Evolutionary conservation across 2,888 invertebrate species (phyloP), one percentile per base, ranked within the genome.

Genomic region (Seira musarum): DNA sequence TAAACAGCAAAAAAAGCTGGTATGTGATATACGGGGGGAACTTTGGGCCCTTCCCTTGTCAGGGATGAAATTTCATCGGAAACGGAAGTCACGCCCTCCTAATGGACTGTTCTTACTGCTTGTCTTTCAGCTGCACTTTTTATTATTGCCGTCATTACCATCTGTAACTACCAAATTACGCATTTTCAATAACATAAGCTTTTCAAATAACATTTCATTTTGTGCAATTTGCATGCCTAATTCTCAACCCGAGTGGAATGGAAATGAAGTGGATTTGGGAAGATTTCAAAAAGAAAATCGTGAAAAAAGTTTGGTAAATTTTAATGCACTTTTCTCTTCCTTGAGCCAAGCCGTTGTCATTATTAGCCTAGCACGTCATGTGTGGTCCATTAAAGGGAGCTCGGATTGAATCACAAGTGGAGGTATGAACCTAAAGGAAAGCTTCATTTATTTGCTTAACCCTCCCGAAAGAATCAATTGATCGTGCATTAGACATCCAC

Each of bases 331-430:
- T 61, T 21, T 13, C 61, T 19, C 61, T 21, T 66, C 60, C 66
- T 1, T n/a, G n/a, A 30, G 30, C 30, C n/a, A n/a, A n/a, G n/a
- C n/a, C n/a, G n/a, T n/a, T n/a, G n/a, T n/a, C 30, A 30, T 30
- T 30, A 30, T 30, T 30, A 30, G 30, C 3, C 30, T 30, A 30
- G 3, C 30, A 30, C 30, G 30, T 67, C 61, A 49, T 78, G 77
- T 78, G 77, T 78, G 77, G 77, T 78, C 77, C 71, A 78, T 78
- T 78, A 78, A 71, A 24, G 35, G 17, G 61, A 35, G 17, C 21
- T 21, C 66, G 70, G 77, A 78, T 78, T 76, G 77, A 78, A 78
- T 78, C 66, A 65, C 65, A 61, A 71, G 65, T 71, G 64, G 77
- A 24, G 40, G 49, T 49, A 67, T 67, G 30, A 25, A 63, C 25